phyloP scores from a whole-genome alignment of 1,140 invertebrate genomes.

The Brachionus manjavacas region DNA sequence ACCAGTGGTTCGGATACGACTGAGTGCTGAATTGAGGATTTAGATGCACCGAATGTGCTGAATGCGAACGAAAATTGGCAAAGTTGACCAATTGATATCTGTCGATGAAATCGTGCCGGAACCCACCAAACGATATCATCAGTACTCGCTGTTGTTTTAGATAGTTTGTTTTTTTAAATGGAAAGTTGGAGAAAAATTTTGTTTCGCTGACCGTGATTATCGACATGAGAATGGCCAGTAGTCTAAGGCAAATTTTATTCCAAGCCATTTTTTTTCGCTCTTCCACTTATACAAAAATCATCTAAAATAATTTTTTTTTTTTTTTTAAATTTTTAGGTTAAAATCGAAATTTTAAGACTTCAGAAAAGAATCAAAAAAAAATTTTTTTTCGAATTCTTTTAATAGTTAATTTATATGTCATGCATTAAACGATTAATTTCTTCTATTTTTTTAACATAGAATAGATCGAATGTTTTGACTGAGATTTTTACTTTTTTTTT shows the following conservation, averaged over 20 bases:
- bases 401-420: not conserved
- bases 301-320: conserved; percentile 13
- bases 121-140: conserved; percentile 24
- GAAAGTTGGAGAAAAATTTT: conserved; percentile 24
- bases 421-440: not conserved
- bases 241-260: not conserved
- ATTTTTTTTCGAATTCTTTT: not conserved
- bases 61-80: not conserved
- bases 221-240: not conserved
- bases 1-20: conserved; percentile 32
- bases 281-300: not conserved
- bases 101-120: conserved; percentile 29
- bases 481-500: not conserved
- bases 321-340: not conserved
- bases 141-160: conserved; percentile 23
- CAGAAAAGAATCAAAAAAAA: not conserved
- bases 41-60: not conserved
- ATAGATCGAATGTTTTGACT: not conserved
- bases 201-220: not conserved
- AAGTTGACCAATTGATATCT: not conserved
- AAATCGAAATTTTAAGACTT: conserved; percentile 8
- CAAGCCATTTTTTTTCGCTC: not conserved
- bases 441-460: not conserved
- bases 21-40: conserved; percentile 35
- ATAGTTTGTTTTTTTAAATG: conserved; percentile 1